A percentile compares a stretch with the other conserved stretches of the same genome.
These are phyloP conservation scores for Xiphydria camelus DNA, from an alignment of 2,888 invertebrate genomes.

Conservation along the genomic window DNA sequence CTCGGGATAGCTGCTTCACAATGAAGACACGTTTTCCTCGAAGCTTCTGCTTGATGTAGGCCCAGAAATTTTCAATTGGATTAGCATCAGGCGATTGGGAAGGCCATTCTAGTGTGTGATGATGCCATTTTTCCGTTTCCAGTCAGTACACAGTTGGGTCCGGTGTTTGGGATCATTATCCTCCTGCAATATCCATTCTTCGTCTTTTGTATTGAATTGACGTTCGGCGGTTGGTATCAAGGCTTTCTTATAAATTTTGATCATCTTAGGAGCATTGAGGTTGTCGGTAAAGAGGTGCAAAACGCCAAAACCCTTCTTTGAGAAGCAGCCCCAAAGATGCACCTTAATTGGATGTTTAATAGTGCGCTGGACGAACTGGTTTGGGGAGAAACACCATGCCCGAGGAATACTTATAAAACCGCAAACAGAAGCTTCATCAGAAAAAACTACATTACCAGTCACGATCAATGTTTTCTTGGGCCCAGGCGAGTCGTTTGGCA, in stretches of 20 bases:
- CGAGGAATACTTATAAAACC: slow-evolving; percentile 10
- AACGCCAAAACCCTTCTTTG: slow-evolving; percentile 5
- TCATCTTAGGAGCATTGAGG: slow-evolving; percentile 10
- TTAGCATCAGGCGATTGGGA: slow-evolving; percentile 28
- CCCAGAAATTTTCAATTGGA: slow-evolving; percentile 29
- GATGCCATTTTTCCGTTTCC: slow-evolving; percentile 11
- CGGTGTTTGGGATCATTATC: background rate
- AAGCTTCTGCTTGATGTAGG: slow-evolving; percentile 21
- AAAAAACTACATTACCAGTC: slow-evolving; percentile 25
- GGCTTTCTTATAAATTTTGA: slow-evolving; percentile 6
- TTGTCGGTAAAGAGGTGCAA: slow-evolving; percentile 14
- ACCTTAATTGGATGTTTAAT: slow-evolving; percentile 21
- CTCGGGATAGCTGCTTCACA: slow-evolving; percentile 10
- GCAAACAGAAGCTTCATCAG: slow-evolving; percentile 23
- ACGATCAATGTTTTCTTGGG: slow-evolving; percentile 17
- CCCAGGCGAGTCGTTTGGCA: slow-evolving; percentile 16
- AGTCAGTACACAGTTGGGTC: slow-evolving; percentile 1
- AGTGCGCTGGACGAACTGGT: slow-evolving; percentile 8
- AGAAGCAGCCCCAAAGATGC: slow-evolving; percentile 9
- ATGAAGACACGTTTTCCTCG: slow-evolving; percentile 12
- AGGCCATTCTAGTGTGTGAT: slow-evolving; percentile 22
- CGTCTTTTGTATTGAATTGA: background rate
- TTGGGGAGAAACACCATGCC: slow-evolving; percentile 9
- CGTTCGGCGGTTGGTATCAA: slow-evolving; percentile 9
- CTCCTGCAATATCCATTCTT: slow-evolving; percentile 10